Evolutionary conservation across 2,797 vertebrate species (phyloP).

Genomic region (Botia kubotai): DNA sequence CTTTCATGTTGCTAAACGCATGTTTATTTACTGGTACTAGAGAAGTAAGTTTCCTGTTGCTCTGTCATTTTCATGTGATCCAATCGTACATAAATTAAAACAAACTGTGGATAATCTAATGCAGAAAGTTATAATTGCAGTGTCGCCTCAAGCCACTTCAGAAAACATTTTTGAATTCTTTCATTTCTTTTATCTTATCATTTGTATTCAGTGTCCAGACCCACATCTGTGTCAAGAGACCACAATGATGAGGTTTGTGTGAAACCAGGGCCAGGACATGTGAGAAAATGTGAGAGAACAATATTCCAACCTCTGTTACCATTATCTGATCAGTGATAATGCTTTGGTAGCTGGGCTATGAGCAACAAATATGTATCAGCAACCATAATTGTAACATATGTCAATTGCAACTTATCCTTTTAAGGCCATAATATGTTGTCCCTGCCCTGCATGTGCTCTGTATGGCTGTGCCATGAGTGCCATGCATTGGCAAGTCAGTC

Average conservation of each 20-base stretch:
- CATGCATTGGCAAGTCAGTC: slow-evolving; percentile 3
- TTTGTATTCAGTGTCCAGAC: slow-evolving; percentile 57
- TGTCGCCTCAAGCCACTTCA: slow-evolving; percentile 86
- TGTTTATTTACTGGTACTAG: slow-evolving; percentile 50
- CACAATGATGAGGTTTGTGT: slow-evolving; percentile 72
- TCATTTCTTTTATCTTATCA: slow-evolving; percentile 7
- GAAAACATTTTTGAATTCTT: slow-evolving; percentile 75
- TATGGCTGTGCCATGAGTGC: too few relatives aligned
- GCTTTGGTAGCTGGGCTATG: slow-evolving; percentile 67
- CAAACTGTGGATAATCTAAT: slow-evolving; percentile 94
- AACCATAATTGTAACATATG: slow-evolving; percentile 1
- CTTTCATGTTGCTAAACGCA: slow-evolving; percentile 65
- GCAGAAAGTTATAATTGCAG: slow-evolving; percentile 90
- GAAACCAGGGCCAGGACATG: slow-evolving; percentile 54
- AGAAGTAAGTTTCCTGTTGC: slow-evolving; percentile 68
- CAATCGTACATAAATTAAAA: slow-evolving; percentile 89
- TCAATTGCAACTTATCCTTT: slow-evolving; percentile 41
- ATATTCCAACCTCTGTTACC: slow-evolving; percentile 65
- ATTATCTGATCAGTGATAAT: slow-evolving; percentile 65
- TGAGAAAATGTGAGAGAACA: slow-evolving; percentile 60
- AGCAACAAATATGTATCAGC: neutral
- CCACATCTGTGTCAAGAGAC: slow-evolving; percentile 75
- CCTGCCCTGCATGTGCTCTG: too few relatives aligned
- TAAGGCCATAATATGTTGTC: slow-evolving; percentile 69
- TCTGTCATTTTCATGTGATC: slow-evolving; percentile 88